A percentile compares a stretch with the other conserved stretches of the same genome.
Conservation (phyloP, 1,140 invertebrate genomes). For the Bombus superbus region DNA sequence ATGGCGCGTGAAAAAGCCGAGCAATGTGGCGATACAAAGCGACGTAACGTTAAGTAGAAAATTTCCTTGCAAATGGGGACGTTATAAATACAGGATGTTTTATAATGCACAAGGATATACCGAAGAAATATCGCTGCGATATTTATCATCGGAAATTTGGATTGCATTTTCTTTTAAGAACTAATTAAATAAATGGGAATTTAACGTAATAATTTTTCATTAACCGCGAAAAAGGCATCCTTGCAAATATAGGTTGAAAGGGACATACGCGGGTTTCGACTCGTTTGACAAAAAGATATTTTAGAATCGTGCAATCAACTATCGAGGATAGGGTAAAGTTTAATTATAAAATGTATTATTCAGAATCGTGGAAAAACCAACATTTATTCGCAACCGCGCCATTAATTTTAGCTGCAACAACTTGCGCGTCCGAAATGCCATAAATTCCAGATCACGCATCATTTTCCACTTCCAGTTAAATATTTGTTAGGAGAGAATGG, state of each 20-base stretch:
- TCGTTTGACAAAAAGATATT: background rate
- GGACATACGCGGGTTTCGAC: too few relatives aligned
- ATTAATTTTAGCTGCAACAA: conserved; percentile 14
- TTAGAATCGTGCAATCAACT: background rate
- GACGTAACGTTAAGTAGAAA: background rate
- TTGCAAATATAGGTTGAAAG: background rate
- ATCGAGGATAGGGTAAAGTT: background rate
- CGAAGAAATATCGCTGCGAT: background rate
- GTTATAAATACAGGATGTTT: background rate
- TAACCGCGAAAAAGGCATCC: accelerated
- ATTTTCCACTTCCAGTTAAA: conserved; percentile 27
- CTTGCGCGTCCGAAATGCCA: background rate
- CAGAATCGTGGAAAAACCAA: background rate
- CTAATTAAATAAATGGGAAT: background rate
- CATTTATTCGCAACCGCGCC: background rate
- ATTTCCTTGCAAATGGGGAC: background rate
- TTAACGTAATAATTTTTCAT: background rate
- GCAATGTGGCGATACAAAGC: too few relatives aligned
- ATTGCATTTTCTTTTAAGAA: background rate
- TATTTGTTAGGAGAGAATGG: conserved; percentile 12
- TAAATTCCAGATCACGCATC: conserved; percentile 20
- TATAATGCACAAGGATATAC: background rate
- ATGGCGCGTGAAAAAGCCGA: background rate
- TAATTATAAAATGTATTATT: conserved; percentile 21
- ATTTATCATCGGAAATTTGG: background rate